Evolutionary conservation across 2,113 vertebrate species (phyloP), one percentile per base, ranked within the genome.

Genomic region (Chionodraco myersi): DNA sequence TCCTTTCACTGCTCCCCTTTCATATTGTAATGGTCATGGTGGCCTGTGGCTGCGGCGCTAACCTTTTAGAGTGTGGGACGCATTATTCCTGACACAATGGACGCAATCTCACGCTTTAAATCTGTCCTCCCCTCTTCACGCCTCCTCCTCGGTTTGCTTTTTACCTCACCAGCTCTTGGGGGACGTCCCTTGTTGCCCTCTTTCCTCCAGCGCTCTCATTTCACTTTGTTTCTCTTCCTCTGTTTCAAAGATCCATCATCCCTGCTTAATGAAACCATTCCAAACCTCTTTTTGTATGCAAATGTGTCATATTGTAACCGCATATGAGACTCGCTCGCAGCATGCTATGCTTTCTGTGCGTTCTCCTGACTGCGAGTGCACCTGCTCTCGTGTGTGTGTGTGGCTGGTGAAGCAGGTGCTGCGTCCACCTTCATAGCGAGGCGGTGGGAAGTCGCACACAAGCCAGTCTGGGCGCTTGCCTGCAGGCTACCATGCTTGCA

Each of bases 21-120:
- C 89, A 94, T 92, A 94, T 95, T 93, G 81, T 91, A 94, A 94
- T 94, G 83, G 75, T 79, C 82, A 47, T 52, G 79, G 86, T 83
- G 72, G 86, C 73, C 82, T 7, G 66, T 70, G 80, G 85, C 84
- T 77, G 83, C 67, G 80, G 82, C 48, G 67, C 85, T 92, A 91
- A 93, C 92, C 92, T 93, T 92, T 92, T 78, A 75, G 88, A 85
- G 79, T 75, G 84, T 87, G 88, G 88, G 87, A 79, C 62, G 59
- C 86, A 93, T 91, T 93, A 90, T 93, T 82, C 78, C 84, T 56
- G 41, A 79, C 90, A 93, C 92, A 92, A 92, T 90, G 82, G 82
- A 66, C 85, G 75, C 84, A 75, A 87, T 91, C 64, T 89, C 73
- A 77, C 70, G 66, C 59, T 83, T 74, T 85, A 73, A 75, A 77